phyloP scores from a whole-genome alignment of 2,113 vertebrate species.

The Eupsittula cactorum region DNA sequence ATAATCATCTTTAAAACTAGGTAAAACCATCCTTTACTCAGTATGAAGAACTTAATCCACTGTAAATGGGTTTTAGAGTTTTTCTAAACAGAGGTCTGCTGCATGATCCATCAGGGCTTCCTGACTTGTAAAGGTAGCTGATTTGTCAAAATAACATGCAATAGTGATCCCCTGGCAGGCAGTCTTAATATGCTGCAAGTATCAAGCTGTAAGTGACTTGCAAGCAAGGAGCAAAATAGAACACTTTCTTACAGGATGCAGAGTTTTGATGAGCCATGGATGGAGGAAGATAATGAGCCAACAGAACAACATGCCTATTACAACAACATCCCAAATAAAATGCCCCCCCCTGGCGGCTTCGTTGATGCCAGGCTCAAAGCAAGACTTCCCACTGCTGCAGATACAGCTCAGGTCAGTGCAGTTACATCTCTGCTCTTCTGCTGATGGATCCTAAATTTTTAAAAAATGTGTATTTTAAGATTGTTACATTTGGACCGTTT shows the following conservation, averaged over 20 bases:
- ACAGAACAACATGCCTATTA: conserved; percentile 92
- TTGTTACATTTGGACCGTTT: not conserved
- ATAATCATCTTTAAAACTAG: not conserved
- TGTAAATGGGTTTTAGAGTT: not conserved
- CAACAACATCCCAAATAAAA: conserved; percentile 92
- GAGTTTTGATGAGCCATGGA: conserved; percentile 93
- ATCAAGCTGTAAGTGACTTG: not conserved
- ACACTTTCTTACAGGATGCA: conserved; percentile 80
- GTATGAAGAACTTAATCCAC: not conserved
- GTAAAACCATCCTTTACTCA: not conserved
- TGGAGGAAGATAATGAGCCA: conserved; percentile 85
- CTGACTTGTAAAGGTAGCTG: not conserved
- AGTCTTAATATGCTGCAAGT: not conserved
- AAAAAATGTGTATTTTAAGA: not conserved
- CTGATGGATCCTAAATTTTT: not conserved
- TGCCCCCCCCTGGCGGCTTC: conserved; percentile 87
- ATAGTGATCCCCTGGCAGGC: not conserved
- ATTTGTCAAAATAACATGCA: not conserved
- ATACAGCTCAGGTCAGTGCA: conserved; percentile 79
- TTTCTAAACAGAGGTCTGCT: not conserved
- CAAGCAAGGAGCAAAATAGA: not conserved
- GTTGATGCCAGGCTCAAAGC: conserved; percentile 83
- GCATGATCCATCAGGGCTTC: not conserved
- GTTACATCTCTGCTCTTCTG: not conserved
- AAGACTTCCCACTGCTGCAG: conserved; percentile 70